Base-by-base conservation (phyloP, 2,888 invertebrate species). In the Callosobruchus maculatus region DNA sequence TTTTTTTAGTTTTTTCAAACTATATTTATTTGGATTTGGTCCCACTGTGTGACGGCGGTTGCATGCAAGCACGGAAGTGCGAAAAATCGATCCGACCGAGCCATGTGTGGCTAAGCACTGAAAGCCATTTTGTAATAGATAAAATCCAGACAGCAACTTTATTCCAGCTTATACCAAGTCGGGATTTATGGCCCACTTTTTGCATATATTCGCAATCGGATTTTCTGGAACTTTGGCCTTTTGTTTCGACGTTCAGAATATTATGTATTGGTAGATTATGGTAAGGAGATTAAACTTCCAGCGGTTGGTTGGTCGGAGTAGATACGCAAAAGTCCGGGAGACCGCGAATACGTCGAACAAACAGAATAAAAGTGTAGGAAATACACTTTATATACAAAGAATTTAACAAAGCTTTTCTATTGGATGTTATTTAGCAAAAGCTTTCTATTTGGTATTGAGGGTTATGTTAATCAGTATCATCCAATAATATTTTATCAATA, bases 261-360 rank as follows among this genome's bases (percentile, higher is more conserved):
- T 49, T 49, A 49, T 49, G 49, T 49, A 49, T 49, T 49, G 49
- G 49, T 49, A 49, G 49, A 49, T 49, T 49, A 49, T 49, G 49
- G 1, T 49, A 49, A 49, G 49, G 49, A 49, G 49, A 49, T 49
- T 49, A 49, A 49, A 49, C 49, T 7, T 49, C 49, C 49, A 13
- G 49, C 49, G 49, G 49, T 49, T 49, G 49, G 49, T 49, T 13
- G 49, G 49, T 49, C 1, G 5, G 7, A 49, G 49, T 13, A 49
- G 49, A 49, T 49, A 49, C 49, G 49, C 13, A 18, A 7, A 49
- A 49, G 49, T 49, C 18, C 49, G 49, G 13, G 7, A 49, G 4
- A 7, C 13, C 13, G 13, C 49, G 13, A 13, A 49, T 49, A 75
- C 71, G 70, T 71, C 72, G 74, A 73, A 70, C 72, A 73, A 71